Base-by-base conservation (phyloP, 2,888 invertebrate species). In the Palloptera scutellata region DNA sequence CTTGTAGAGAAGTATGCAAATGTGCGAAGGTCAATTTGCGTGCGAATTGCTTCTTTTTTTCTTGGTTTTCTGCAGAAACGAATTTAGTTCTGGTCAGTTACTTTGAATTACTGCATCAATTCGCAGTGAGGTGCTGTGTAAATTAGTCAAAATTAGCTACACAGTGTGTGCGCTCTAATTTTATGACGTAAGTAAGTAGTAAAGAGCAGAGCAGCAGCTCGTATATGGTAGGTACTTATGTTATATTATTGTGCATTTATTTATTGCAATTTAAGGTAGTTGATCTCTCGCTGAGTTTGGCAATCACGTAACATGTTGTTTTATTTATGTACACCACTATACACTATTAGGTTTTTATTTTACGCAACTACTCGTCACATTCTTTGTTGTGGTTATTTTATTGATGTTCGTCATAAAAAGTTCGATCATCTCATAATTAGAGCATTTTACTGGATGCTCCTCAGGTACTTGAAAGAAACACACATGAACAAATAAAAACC, bases 11-110 rank as follows among this genome's bases (percentile, higher is more conserved):
- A 15, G 53, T 78, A 76, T 81, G 78, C 76, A 79, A 81, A 80
- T 81, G 75, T 70, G 71, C 60, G 70, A 81, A 81, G 81, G 81
- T 79, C 78, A 78, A 75, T 68, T 74, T 78, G 77, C 75, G 77
- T 80, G 76, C 74, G 74, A 79, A 78, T 54, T 43, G 61, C 54
- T 59, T 65, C 17, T 51, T 55, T 61, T 64, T 15, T 61, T 19
- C 15, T 54, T 17, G 66, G 30, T 43, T 61, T 10, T 20, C 54
- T 41, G 51, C 51, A 17, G 51, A 41, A 10, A n/a, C 4, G 15
- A 15, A 30, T 41, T 72, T 71, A 69, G 65, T 67, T 72, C 63
- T 70, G 71, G 68, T 70, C 68, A 64, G 67, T 70, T 66, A 58
- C 41, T 41, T 51, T 15, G 17, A 59, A 20, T 51, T 4, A 15